phyloP scores from a whole-genome alignment of 2,113 vertebrate genomes.

The Hippoglossus stenolepis region DNA sequence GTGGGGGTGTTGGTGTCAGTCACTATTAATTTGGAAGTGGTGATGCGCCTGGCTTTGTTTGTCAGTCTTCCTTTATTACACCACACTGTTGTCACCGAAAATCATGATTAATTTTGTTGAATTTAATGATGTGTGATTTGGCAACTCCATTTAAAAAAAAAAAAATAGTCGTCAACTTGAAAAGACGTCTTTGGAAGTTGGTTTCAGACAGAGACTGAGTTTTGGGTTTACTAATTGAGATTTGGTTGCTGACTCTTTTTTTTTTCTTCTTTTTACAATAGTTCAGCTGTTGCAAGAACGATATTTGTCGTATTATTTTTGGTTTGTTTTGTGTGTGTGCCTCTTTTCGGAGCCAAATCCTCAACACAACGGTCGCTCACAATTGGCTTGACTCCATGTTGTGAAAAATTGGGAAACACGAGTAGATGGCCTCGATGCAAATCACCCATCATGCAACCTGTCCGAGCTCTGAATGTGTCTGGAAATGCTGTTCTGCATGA shows the following conservation, averaged over 20 bases:
- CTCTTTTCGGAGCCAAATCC: slow-evolving; percentile 20
- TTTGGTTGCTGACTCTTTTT: slow-evolving; percentile 41
- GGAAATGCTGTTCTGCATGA: slow-evolving; percentile 26
- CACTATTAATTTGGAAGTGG: slow-evolving; percentile 76
- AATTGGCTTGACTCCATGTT: neutral
- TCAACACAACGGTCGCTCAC: neutral
- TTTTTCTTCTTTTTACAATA: slow-evolving; percentile 20
- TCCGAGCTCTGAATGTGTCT: slow-evolving; percentile 8
- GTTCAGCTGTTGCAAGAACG: slow-evolving; percentile 38
- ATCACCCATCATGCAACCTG: slow-evolving; percentile 17
- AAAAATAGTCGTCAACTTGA: slow-evolving; percentile 62
- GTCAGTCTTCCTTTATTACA: slow-evolving; percentile 75
- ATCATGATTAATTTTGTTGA: slow-evolving; percentile 78
- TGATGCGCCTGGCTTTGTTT: slow-evolving; percentile 69
- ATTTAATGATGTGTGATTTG: slow-evolving; percentile 74
- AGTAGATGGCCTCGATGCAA: slow-evolving; percentile 7
- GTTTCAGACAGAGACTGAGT: slow-evolving; percentile 18
- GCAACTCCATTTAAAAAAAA: slow-evolving; percentile 36
- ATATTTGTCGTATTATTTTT: neutral
- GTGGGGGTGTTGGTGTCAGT: slow-evolving; percentile 73
- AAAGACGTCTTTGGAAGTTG: slow-evolving; percentile 46
- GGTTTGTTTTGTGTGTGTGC: neutral
- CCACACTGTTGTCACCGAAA: slow-evolving; percentile 69
- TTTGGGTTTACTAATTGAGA: slow-evolving; percentile 45
- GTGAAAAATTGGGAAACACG: slow-evolving; percentile 7